Evolutionary conservation across 2,888 invertebrate genomes (phyloP).

Genomic region (Lepidocyrtoides sp.): DNA sequence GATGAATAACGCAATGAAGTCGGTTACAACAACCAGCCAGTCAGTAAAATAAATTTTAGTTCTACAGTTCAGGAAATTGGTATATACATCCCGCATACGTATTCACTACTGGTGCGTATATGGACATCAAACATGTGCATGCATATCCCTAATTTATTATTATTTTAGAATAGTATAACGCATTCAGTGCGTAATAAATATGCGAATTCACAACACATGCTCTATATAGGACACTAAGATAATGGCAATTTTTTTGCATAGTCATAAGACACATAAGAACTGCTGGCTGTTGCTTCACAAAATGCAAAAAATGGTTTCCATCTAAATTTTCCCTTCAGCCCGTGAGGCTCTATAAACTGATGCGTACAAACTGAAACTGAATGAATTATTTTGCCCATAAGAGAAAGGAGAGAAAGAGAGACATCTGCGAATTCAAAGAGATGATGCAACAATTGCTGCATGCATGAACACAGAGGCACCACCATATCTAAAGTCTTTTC

Average conservation of each 20-base stretch:
- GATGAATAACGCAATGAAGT: constrained; percentile 7
- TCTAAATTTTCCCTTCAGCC: too few species aligned
- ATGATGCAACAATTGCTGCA: too few species aligned
- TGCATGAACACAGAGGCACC: too few species aligned
- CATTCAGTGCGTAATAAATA: constrained; percentile 22
- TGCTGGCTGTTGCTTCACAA: constrained; percentile 12
- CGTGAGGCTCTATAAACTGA: too few species aligned
- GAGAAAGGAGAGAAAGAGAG: too few species aligned
- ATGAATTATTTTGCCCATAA: too few species aligned
- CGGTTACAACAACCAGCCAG: background rate
- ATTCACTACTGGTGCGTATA: too few species aligned
- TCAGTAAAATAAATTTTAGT: constrained; percentile 7
- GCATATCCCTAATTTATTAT: background rate
- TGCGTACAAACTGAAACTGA: too few species aligned
- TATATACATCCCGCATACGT: background rate
- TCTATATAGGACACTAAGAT: background rate
- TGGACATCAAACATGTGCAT: too few species aligned
- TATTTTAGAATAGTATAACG: background rate
- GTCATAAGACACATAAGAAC: background rate
- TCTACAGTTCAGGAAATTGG: background rate
- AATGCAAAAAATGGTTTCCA: too few species aligned
- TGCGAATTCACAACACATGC: background rate
- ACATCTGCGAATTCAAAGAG: too few species aligned
- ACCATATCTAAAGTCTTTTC: too few species aligned
- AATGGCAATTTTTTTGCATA: background rate